Conservation (phyloP, 2,113 vertebrate genomes). For the Arizona elegans region DNA sequence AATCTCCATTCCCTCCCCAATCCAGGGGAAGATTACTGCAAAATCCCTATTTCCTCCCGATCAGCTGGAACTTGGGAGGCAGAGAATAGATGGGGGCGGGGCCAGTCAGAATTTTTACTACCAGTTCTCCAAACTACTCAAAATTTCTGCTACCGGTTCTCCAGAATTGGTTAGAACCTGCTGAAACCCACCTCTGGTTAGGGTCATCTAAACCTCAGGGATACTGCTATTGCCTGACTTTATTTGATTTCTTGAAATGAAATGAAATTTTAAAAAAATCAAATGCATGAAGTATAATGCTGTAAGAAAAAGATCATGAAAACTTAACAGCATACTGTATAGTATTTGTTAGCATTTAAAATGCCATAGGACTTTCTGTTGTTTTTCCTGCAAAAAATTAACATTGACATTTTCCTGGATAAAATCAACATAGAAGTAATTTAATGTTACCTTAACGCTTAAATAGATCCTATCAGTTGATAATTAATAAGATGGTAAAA, state of each 20-base stretch:
- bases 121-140: no score
- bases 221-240: not conserved
- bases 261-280: not conserved
- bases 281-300: not conserved
- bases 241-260: not conserved
- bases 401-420: not conserved
- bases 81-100: no score
- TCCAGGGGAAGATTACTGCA: no score
- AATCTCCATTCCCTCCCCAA: no score
- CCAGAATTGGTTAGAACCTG: no score
- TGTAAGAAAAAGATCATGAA: not conserved
- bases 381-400: not conserved
- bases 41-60: no score
- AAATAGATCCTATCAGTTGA: not conserved
- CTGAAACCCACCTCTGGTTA: not conserved
- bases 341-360: not conserved
- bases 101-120: no score
- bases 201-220: not conserved
- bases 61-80: no score
- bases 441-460: not conserved
- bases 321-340: not conserved
- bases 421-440: not conserved
- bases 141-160: no score
- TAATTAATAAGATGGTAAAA: conserved; percentile 17
- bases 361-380: not conserved